These are phyloP conservation scores for Pristis pectinata DNA, from an alignment of 2,797 vertebrate species.

Conservation along the genomic window DNA sequence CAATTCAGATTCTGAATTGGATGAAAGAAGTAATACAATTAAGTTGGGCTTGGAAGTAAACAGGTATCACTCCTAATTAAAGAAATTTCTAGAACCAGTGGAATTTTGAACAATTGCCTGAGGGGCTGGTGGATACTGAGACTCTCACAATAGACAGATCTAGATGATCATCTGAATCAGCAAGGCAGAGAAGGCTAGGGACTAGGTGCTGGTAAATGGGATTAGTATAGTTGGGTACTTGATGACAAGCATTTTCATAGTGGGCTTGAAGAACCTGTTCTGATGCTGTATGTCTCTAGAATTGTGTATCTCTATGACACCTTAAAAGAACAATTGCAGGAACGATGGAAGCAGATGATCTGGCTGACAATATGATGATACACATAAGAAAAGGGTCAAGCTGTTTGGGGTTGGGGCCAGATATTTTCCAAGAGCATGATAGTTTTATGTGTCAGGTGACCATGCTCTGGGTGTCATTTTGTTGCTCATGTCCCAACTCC, in stretches of 20 bases:
- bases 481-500: background rate
- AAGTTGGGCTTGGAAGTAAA: slow-evolving; percentile 52
- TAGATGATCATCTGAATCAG: no score
- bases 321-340: background rate
- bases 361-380: background rate
- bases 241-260: no score
- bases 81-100: no score
- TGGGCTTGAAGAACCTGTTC: no score
- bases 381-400: background rate
- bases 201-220: no score
- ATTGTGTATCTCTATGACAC: no score
- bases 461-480: background rate
- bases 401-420: background rate
- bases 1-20: slow-evolving; percentile 58
- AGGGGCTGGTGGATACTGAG: no score
- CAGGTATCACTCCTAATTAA: slow-evolving; percentile 45
- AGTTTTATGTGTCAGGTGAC: background rate
- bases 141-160: no score
- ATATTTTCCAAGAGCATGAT: background rate
- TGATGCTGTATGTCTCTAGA: no score
- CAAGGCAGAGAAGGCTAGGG: no score
- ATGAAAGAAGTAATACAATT: slow-evolving; percentile 56
- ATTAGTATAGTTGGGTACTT: no score
- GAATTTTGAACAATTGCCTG: no score
- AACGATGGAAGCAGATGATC: background rate